These are phyloP conservation scores for Taenaris catops DNA, from an alignment of 2,888 invertebrate species.

Conservation along the genomic window DNA sequence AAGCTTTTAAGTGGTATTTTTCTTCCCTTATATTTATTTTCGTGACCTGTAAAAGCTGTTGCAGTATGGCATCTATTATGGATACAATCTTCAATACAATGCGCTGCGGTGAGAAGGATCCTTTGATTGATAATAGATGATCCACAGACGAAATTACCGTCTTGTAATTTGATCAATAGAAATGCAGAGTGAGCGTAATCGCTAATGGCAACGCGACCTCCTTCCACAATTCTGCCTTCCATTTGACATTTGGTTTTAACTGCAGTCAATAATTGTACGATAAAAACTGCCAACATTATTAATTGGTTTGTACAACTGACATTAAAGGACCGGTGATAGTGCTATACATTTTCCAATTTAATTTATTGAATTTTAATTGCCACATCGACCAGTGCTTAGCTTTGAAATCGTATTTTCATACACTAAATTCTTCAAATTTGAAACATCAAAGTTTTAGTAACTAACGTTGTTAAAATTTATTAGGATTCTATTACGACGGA, in stretches of 20 bases:
- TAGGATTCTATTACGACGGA: too few relatives aligned
- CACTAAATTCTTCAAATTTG: too few relatives aligned
- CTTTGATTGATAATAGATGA: conserved; percentile 35
- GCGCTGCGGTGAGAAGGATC: conserved; percentile 35
- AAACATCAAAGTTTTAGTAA: too few relatives aligned
- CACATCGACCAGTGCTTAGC: too few relatives aligned
- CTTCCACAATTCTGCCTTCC: conserved; percentile 26
- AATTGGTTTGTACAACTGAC: conserved; percentile 4
- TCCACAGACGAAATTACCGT: conserved; percentile 28
- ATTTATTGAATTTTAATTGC: conserved; percentile 4
- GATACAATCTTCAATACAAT: conserved; percentile 30
- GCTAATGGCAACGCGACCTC: conserved; percentile 22
- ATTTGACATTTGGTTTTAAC: conserved; percentile 12
- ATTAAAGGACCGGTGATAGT: background rate
- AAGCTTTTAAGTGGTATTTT: conserved; percentile 1
- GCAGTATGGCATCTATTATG: background rate
- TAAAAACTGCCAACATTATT: conserved; percentile 3
- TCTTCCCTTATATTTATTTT: conserved; percentile 9
- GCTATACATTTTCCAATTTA: conserved; percentile 3
- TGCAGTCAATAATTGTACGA: conserved; percentile 4
- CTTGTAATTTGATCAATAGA: conserved; percentile 15
- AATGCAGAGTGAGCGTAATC: conserved; percentile 32
- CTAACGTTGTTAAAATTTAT: too few relatives aligned
- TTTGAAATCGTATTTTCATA: too few relatives aligned
- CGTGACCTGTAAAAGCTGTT: background rate